These are phyloP conservation scores for Streptopelia turtur DNA, from an alignment of 2,797 vertebrate genomes.

Conservation along the genomic window DNA sequence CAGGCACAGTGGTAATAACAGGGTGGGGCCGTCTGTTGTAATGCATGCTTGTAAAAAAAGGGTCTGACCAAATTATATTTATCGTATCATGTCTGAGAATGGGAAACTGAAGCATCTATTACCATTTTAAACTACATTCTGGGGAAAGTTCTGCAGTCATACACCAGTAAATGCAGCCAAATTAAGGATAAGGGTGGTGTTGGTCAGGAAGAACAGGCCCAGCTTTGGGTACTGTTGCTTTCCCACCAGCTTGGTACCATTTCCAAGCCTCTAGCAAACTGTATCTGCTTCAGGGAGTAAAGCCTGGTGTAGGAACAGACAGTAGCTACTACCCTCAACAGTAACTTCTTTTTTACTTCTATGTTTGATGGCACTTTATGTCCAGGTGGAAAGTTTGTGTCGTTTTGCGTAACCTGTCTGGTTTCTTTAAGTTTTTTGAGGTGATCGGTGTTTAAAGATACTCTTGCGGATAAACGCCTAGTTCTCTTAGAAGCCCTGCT, in stretches of 20 bases:
- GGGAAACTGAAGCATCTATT: constrained; percentile 44
- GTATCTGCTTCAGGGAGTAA: constrained; percentile 1
- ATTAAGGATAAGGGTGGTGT: neutral
- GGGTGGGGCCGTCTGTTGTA: constrained; percentile 8
- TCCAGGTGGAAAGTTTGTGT: neutral
- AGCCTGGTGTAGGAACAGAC: neutral
- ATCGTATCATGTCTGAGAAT: neutral
- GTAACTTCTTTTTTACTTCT: neutral
- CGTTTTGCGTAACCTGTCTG: neutral
- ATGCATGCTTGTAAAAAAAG: neutral
- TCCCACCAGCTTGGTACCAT: neutral
- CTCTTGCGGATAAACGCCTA: neutral
- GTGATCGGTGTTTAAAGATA: constrained; percentile 16
- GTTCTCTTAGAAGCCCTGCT: neutral
- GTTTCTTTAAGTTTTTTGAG: neutral
- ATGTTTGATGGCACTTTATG: neutral
- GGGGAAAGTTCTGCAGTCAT: constrained; percentile 54
- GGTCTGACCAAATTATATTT: constrained; percentile 28
- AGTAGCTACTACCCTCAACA: neutral
- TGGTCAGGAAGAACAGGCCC: neutral
- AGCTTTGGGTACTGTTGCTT: neutral
- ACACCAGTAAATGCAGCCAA: constrained; percentile 37
- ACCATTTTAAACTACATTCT: constrained; percentile 55
- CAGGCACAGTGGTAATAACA: neutral
- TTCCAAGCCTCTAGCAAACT: neutral